Conservation (phyloP, 2,888 invertebrate species). For the Chrysolina americana region DNA sequence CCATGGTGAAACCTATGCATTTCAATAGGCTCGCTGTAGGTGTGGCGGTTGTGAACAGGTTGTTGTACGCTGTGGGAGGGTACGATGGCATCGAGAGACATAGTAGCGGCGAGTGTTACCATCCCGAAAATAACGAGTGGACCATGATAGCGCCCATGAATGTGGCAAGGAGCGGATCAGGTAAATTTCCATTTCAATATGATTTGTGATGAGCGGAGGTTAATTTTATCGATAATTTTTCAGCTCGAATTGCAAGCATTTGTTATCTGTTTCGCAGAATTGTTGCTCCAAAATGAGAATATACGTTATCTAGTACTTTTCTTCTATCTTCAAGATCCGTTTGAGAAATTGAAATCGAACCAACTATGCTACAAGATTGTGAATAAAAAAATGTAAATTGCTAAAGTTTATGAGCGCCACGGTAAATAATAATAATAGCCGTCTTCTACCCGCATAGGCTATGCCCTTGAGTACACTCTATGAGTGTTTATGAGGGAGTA, state of each 20-base stretch:
- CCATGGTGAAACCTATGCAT: conserved; percentile 81
- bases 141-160: conserved; percentile 84
- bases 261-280: too few relatives aligned
- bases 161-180: conserved; percentile 87
- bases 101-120: conserved; percentile 89
- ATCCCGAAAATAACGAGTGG: conserved; percentile 94
- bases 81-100: conserved; percentile 88
- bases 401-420: too few relatives aligned
- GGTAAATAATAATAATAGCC: too few relatives aligned
- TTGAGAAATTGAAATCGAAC: too few relatives aligned
- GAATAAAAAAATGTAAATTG: too few relatives aligned
- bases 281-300: too few relatives aligned
- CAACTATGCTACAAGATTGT: too few relatives aligned
- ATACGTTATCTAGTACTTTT: too few relatives aligned
- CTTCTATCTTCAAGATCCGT: too few relatives aligned
- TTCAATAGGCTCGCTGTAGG: conserved; percentile 86
- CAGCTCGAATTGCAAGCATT: background rate
- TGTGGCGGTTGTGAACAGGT: conserved; percentile 83
- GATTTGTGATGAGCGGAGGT: background rate
- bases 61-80: conserved; percentile 85
- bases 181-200: conserved; percentile 66
- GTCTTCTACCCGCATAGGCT: too few relatives aligned
- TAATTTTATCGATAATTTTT: background rate
- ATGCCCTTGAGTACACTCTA: too few relatives aligned
- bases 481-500: background rate